Percentiles rank a stretch among this genome's conserved stretches.
Evolutionary conservation across 2,888 invertebrate genomes (phyloP).

Genomic region (Plebejus anna): DNA sequence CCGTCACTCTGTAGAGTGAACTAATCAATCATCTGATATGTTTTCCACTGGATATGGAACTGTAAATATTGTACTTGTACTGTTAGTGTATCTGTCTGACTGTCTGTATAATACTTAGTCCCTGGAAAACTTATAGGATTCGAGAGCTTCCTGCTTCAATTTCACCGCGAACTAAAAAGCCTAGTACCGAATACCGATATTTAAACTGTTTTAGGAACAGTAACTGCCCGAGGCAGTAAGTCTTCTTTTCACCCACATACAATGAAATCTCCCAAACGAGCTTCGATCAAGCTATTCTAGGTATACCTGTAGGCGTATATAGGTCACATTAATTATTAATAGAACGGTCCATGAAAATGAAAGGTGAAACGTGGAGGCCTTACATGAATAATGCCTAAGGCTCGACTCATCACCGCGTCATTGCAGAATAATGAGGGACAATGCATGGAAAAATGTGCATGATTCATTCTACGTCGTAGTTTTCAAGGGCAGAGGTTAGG

Average conservation of each 20-base stretch:
- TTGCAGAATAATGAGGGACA: neutral
- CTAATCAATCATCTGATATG: slow-evolving; percentile 1
- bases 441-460: slow-evolving; percentile 19
- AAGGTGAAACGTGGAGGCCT: slow-evolving; percentile 10
- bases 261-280: neutral
- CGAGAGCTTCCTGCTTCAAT: too few species aligned
- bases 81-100: neutral
- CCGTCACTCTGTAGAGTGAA: neutral
- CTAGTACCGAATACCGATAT: neutral
- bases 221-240: neutral
- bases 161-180: too few species aligned
- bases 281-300: slow-evolving; percentile 5
- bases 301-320: slow-evolving; percentile 1
- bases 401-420: neutral
- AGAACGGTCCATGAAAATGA: slow-evolving; percentile 8
- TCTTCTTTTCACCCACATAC: neutral
- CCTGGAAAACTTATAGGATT: too few species aligned
- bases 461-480: neutral
- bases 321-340: slow-evolving; percentile 23
- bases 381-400: slow-evolving; percentile 8
- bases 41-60: neutral
- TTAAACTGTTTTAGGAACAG: neutral
- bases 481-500: slow-evolving; percentile 1
- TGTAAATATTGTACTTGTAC: too few species aligned
- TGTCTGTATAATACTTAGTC: too few species aligned